These are phyloP conservation scores for Lamproptera curius DNA, from an alignment of 2,888 invertebrate genomes.

Conservation along the genomic window DNA sequence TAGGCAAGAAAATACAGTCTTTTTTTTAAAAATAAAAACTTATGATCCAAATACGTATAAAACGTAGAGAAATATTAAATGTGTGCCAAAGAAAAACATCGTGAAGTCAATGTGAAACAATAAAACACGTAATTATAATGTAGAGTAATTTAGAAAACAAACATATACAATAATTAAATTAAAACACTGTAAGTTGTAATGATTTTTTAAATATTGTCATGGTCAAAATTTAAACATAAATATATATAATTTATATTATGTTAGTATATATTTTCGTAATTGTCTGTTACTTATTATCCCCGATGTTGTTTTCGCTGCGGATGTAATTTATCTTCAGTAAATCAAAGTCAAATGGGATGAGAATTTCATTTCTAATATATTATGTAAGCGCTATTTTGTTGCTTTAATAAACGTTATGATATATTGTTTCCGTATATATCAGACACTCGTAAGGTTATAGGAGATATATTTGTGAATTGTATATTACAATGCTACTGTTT, in stretches of 20 bases:
- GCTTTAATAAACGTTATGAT: neutral
- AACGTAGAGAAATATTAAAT: too few species aligned
- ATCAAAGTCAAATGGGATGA: slow-evolving; percentile 16
- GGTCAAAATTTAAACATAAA: too few species aligned
- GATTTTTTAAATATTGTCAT: too few species aligned
- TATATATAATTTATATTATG: neutral
- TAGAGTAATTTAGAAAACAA: neutral
- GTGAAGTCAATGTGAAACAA: too few species aligned
- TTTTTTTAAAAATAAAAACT: too few species aligned
- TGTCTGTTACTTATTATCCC: neutral
- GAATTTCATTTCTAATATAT: slow-evolving; percentile 15
- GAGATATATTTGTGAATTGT: too few species aligned
- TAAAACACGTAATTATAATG: neutral
- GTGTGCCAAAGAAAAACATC: too few species aligned
- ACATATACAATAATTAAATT: too few species aligned
- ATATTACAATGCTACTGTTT: too few species aligned
- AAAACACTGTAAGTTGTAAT: too few species aligned
- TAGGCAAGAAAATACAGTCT: too few species aligned
- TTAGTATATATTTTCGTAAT: neutral
- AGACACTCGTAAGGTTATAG: neutral
- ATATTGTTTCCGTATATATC: neutral
- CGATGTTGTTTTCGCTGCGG: slow-evolving; percentile 6
- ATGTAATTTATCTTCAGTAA: slow-evolving; percentile 18
- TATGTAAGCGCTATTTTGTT: neutral
- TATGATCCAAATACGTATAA: too few species aligned